Base-by-base conservation (phyloP, 1,140 invertebrate species). In the Drosophila nasuta region DNA sequence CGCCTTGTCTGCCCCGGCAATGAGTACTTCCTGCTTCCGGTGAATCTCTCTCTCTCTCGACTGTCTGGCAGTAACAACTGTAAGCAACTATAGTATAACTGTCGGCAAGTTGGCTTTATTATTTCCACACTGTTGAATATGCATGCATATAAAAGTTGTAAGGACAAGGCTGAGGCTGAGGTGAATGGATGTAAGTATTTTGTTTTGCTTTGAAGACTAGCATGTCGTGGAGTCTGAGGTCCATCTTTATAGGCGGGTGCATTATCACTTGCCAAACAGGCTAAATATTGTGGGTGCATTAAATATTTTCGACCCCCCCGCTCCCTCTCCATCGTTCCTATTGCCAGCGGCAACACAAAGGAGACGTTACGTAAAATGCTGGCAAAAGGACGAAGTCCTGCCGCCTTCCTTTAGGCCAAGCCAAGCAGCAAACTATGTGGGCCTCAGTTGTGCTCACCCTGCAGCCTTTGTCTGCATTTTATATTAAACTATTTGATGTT, bases 51-150 rank as follows among this genome's bases (percentile, higher is more conserved):
- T 25, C 20, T 25, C 20, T 80, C 68, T 57, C 52, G 49, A 65
- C 83, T 69, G 82, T 49, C 77, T 80, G 70, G 73, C 82, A 76
- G 74, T 60, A 76, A 77, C 77, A 87, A 80, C 66, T 88, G 67
- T 74, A 77, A 78, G 77, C 80, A 78, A 81, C 83, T 88, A 80
- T 88, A 74, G 75, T 88, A 77, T 88, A 76, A 81, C 77, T 88
- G 80, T 88, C 83, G 77, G 80, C 77, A 88, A 88, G 85, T 88
- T 88, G 85, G 83, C 85, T 88, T 89, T 89, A 89, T 89, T 89
- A 89, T 83, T 89, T 89, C 85, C 78, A 89, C 85, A 79, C 85
- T 89, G 85, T 89, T 89, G 85, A 89, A 89, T 89, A 83, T 89
- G 81, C 78, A 89, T 79, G 74, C 60, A 82, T 60, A 81, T 77